Conservation (phyloP, 2,113 vertebrate species). For the Petrocephalus zakoni region DNA sequence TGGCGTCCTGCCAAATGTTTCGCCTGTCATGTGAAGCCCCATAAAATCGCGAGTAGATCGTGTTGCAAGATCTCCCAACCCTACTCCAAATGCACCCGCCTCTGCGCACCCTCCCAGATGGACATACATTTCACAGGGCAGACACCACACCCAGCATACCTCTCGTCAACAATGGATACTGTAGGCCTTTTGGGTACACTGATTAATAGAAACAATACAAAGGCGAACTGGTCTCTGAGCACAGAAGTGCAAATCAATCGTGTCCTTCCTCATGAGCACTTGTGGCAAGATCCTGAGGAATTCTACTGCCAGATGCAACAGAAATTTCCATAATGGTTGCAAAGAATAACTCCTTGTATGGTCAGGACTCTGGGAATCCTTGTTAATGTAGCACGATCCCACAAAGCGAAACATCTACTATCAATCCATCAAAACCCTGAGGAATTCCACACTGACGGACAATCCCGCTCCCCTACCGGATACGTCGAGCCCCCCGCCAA, state of each 20-base stretch:
- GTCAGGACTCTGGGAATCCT: background rate
- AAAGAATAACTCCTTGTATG: background rate
- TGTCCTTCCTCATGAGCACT: background rate
- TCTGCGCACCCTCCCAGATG: background rate
- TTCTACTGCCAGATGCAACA: background rate
- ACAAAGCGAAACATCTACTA: background rate
- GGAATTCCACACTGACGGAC: background rate
- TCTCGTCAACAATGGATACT: background rate
- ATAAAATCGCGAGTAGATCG: too few relatives aligned
- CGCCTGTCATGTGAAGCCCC: too few relatives aligned
- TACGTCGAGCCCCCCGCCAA: background rate
- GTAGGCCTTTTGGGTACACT: background rate
- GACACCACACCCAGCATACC: background rate
- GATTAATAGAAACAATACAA: background rate
- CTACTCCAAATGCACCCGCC: too few relatives aligned
- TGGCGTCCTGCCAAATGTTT: too few relatives aligned
- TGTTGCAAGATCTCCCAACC: too few relatives aligned
- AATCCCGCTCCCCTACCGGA: background rate
- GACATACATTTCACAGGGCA: background rate
- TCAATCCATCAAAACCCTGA: background rate
- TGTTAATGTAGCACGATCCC: background rate
- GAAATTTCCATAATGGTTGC: background rate
- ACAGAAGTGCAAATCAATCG: background rate
- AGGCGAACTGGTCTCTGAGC: background rate
- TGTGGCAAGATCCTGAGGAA: background rate